A percentile compares a stretch with the other conserved stretches of the same genome.
Evolutionary conservation across 2,797 vertebrate species (phyloP).

Genomic region (Acanthis flammea): DNA sequence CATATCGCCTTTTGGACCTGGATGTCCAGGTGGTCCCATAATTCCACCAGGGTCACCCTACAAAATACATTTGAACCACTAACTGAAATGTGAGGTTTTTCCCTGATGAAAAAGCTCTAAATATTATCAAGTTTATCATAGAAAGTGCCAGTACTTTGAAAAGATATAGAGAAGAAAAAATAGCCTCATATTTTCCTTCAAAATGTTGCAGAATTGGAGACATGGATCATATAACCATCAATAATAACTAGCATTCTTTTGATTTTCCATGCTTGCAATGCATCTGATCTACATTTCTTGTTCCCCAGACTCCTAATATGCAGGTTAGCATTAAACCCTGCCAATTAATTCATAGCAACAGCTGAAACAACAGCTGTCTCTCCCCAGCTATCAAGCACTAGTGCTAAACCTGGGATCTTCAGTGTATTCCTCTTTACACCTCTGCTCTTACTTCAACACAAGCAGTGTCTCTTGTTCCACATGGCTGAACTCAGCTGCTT

Average conservation of each 20-base stretch:
- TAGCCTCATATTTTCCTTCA: accelerated
- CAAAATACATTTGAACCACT: not conserved
- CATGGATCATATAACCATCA: not conserved
- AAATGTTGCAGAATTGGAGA: not conserved
- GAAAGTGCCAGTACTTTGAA: not conserved
- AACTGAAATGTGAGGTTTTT: not conserved
- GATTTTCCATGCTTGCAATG: not conserved
- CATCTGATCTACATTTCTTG: not conserved
- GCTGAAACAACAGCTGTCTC: not conserved
- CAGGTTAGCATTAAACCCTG: not conserved
- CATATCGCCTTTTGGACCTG: slow-evolving; percentile 89
- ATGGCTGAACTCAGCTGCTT: not conserved
- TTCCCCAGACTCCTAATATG: not conserved
- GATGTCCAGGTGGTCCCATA: slow-evolving; percentile 82
- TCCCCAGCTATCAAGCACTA: not conserved
- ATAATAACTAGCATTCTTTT: not conserved
- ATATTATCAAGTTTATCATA: not conserved
- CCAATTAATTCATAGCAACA: not conserved
- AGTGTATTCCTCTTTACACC: not conserved
- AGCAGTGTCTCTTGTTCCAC: not conserved
- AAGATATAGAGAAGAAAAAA: not conserved
- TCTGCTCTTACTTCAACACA: not conserved
- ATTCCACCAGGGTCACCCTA: slow-evolving; percentile 87
- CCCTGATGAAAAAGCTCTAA: not conserved
- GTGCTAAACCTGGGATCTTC: not conserved